A percentile compares a stretch with the other conserved stretches of the same genome.
These are phyloP conservation scores for Xenopus tropicalis DNA, from an alignment of 2,113 vertebrate species.

Conservation along the genomic window DNA sequence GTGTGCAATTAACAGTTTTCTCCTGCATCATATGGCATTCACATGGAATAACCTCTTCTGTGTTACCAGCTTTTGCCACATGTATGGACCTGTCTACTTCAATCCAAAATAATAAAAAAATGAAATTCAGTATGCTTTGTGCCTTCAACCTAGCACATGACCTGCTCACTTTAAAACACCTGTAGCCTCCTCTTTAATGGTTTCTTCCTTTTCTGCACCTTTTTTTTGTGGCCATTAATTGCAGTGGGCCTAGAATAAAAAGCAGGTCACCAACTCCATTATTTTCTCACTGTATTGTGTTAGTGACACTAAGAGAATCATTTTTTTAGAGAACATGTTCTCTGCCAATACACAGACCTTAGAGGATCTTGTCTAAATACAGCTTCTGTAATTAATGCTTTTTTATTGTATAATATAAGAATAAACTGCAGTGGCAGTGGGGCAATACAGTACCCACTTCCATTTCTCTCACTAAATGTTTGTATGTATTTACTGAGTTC, in stretches of 20 bases:
- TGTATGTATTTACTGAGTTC: background rate
- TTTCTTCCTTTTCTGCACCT: no score
- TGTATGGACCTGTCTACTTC: no score
- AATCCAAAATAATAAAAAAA: no score
- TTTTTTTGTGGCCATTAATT: no score
- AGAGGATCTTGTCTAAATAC: background rate
- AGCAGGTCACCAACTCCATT: no score
- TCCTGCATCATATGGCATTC: background rate
- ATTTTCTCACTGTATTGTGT: background rate
- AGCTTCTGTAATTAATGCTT: slow-evolving; percentile 5
- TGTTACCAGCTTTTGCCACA: background rate
- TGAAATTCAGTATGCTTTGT: no score
- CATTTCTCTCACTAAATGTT: background rate
- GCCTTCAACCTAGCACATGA: no score
- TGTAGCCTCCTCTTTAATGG: no score
- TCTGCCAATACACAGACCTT: background rate
- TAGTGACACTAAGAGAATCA: background rate
- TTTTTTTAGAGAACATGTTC: background rate
- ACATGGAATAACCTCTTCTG: background rate
- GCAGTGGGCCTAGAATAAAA: no score
- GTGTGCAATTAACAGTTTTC: slow-evolving; percentile 12
- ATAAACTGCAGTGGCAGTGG: background rate
- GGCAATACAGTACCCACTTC: background rate
- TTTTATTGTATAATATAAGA: slow-evolving; percentile 5
- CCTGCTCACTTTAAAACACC: no score